Evolutionary conservation across 2,888 invertebrate genomes (phyloP).

Genomic region (Chrysolina americana): DNA sequence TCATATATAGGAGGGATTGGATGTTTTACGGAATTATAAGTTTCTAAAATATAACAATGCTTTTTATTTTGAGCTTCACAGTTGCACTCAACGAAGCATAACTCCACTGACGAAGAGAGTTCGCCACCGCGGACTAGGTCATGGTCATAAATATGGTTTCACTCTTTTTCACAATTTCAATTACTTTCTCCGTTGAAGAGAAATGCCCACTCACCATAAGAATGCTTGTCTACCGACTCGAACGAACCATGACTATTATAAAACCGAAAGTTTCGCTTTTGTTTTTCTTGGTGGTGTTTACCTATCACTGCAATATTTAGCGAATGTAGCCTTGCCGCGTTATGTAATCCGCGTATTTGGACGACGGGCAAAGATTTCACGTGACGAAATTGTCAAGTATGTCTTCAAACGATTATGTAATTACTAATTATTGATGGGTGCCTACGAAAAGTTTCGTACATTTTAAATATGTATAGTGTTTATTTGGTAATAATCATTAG

Average conservation of each 20-base stretch:
- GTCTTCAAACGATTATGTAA: slow-evolving; percentile 25
- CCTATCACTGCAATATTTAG: slow-evolving; percentile 25
- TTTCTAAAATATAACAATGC: slow-evolving; percentile 3
- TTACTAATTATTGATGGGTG: slow-evolving; percentile 1
- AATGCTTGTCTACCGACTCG: slow-evolving; percentile 19
- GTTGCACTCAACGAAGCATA: slow-evolving; percentile 22
- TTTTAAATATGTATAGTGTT: background rate
- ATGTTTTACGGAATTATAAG: slow-evolving; percentile 1
- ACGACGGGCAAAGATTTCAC: slow-evolving; percentile 25
- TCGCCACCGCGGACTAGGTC: slow-evolving; percentile 56
- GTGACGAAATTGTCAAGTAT: slow-evolving; percentile 30
- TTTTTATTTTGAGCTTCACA: background rate
- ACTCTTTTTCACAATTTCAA: slow-evolving; percentile 59
- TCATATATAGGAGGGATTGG: background rate
- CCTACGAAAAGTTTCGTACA: background rate
- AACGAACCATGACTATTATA: slow-evolving; percentile 27
- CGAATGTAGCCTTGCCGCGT: slow-evolving; percentile 27
- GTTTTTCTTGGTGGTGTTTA: slow-evolving; percentile 33
- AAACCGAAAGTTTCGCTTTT: slow-evolving; percentile 43
- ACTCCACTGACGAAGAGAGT: slow-evolving; percentile 28
- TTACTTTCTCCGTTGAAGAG: slow-evolving; percentile 57
- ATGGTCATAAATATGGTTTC: slow-evolving; percentile 59
- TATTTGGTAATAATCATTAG: too few relatives aligned
- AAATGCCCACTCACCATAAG: slow-evolving; percentile 45
- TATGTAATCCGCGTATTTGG: slow-evolving; percentile 19